These are phyloP conservation scores for Mystacornis crossleyi DNA, from an alignment of 2,113 vertebrate species.

Conservation along the genomic window DNA sequence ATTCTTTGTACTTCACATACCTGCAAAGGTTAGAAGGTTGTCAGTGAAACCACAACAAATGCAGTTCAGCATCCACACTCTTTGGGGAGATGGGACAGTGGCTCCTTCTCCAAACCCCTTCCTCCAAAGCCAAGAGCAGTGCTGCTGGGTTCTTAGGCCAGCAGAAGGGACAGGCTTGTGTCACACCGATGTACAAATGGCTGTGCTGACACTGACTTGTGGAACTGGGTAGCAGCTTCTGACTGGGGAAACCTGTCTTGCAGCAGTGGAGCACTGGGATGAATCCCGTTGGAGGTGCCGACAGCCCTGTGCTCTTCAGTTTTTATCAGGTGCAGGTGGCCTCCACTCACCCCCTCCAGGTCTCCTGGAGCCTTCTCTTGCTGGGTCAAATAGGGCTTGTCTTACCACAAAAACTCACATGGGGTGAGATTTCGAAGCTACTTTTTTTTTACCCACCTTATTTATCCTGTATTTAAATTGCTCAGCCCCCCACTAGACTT, in stretches of 20 bases:
- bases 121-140: neutral
- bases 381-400: neutral
- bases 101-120: neutral
- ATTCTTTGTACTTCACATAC: neutral
- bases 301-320: neutral
- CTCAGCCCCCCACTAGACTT: neutral
- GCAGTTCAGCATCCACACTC: fast-evolving
- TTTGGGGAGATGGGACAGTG: neutral
- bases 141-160: neutral
- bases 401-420: neutral
- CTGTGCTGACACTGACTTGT: neutral
- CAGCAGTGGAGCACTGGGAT: neutral
- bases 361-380: neutral
- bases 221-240: neutral
- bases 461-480: neutral
- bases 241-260: neutral
- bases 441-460: neutral
- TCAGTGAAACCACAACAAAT: neutral
- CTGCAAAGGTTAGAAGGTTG: neutral
- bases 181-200: neutral
- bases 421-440: neutral
- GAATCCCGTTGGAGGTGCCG: neutral
- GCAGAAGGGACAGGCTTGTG: neutral
- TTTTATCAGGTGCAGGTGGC: neutral
- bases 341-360: neutral